phyloP scores from a whole-genome alignment of 1,140 invertebrate species.

The Apis laboriosa region DNA sequence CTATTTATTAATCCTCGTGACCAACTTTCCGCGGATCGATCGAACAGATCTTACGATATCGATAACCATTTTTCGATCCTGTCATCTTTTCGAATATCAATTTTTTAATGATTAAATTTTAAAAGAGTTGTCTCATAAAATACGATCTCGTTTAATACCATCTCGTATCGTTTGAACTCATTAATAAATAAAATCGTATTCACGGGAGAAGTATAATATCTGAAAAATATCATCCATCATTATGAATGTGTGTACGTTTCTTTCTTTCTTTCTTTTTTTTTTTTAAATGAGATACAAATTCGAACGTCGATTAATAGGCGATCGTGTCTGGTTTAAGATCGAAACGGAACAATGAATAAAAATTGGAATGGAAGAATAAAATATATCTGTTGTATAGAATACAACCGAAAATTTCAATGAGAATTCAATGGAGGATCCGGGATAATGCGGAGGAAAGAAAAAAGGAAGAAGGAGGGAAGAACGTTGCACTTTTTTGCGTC shows the following conservation, averaged over 20 bases:
- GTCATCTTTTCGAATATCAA: too few relatives aligned
- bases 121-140: not conserved
- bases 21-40: not conserved
- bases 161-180: not conserved
- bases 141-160: not conserved
- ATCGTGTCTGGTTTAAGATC: conserved; percentile 7
- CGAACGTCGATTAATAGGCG: not conserved
- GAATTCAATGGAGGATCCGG: not conserved
- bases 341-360: conserved; percentile 11
- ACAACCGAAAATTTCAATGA: not conserved
- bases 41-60: too few relatives aligned
- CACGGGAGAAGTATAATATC: too few relatives aligned
- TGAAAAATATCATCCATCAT: not conserved
- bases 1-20: not conserved
- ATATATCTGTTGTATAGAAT: conserved; percentile 9
- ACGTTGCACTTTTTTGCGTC: not conserved
- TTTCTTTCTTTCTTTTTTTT: not conserved
- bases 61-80: not conserved
- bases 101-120: too few relatives aligned
- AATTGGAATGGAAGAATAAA: conserved; percentile 5
- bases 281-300: not conserved
- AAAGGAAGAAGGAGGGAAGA: not conserved
- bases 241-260: not conserved
- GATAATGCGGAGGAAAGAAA: not conserved
- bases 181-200: not conserved